Base-by-base conservation (phyloP, 2,888 invertebrate species). In the Caenorhabditis panamensis region DNA sequence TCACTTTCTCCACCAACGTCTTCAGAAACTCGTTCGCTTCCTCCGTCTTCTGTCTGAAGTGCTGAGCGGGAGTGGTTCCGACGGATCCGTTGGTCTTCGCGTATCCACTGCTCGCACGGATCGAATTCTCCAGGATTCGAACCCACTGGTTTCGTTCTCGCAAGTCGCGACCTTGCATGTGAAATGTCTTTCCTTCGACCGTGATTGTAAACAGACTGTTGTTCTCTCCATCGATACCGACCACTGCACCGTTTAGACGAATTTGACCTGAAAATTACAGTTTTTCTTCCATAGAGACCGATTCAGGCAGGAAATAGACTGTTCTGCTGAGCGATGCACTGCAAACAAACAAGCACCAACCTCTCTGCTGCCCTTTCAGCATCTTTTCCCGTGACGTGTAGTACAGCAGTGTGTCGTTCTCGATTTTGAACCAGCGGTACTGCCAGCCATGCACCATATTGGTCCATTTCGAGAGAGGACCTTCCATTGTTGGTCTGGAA, bases 381-480 rank as follows among this genome's bases (percentile, higher is more conserved):
- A 99, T 98, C 78, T 90, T 90, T 22, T 90, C 90, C 18, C 88
- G 73, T 8, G 88, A 82, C 92, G 98, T 99, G 92, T 97, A 99
- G 92, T 99, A 99, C 8, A 97, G 96, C 78, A 99, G 93, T 82
- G 97, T 93, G 66, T 95, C 96, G 92, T 97, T 96, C 93, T 98
- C 97, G 89, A 99, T 93, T 89, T 98, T 97, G 93, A 99, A 99
- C 96, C 97, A 99, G 37, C 86, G 75, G 93, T 97, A 97, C 92
- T 99, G 98, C 97, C 98, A 99, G 87, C 98, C 98, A 92, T 95
- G 96, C 94, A 96, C 95, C 91, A 97, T 95, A 93, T 96, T 97
- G 87, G 96, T 97, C 96, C 96, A 96, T 93, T 96, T 96, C 93
- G 95, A 96, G 83, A 96, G 93, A 81, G 96, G 95, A 90, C 96